phyloP scores from a whole-genome alignment of 2,797 vertebrate genomes.

The Rhinophrynus dorsalis region DNA sequence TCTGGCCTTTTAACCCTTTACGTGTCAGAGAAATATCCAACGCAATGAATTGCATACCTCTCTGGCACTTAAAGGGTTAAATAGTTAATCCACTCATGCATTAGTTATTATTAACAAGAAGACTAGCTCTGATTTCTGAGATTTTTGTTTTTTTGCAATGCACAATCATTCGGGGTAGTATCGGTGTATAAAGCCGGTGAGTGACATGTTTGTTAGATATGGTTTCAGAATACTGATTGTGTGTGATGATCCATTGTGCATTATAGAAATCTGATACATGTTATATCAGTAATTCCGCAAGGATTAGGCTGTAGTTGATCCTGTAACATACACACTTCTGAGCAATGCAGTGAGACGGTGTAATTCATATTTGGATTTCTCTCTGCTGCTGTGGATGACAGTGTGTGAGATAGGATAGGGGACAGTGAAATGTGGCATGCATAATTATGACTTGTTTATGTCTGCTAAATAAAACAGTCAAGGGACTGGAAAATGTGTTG shows the following conservation, averaged over 20 bases:
- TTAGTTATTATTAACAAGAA: too few relatives aligned
- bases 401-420: not conserved
- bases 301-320: too few relatives aligned
- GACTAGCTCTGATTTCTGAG: too few relatives aligned
- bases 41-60: too few relatives aligned
- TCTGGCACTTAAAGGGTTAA: too few relatives aligned
- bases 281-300: too few relatives aligned
- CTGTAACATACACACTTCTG: not conserved
- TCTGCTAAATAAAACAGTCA: not conserved
- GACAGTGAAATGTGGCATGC: conserved; percentile 10
- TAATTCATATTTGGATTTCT: not conserved
- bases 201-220: not conserved
- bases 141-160: not conserved
- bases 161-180: not conserved
- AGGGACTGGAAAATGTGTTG: not conserved
- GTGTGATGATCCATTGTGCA: conserved; percentile 6
- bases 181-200: not conserved
- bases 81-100: too few relatives aligned
- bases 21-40: too few relatives aligned
- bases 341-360: not conserved
- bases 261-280: not conserved
- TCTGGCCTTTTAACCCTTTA: too few relatives aligned
- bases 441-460: conserved; percentile 34
- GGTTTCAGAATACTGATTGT: not conserved
- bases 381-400: not conserved